Evolutionary conservation across 2,113 vertebrate species (phyloP).

Genomic region (Suncus etruscus): DNA sequence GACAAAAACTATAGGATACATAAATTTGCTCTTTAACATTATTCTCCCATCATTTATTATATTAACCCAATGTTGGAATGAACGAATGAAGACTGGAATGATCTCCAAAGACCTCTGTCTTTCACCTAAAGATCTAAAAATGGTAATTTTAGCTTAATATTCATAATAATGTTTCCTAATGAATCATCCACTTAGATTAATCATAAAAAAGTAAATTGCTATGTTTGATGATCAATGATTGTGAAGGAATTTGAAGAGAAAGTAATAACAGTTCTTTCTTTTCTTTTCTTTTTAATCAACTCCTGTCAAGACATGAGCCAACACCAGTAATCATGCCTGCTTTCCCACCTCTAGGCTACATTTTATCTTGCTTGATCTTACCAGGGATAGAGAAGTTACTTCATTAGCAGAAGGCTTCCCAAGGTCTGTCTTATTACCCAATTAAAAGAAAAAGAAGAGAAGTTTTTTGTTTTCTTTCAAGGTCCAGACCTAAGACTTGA

Average conservation of each 20-base stretch:
- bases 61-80: not conserved
- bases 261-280: not conserved
- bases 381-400: not conserved
- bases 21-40: not conserved
- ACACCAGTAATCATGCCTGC: not conserved
- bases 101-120: not conserved
- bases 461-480: not conserved
- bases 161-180: not conserved
- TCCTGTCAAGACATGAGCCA: not conserved
- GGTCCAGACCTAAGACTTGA: not conserved
- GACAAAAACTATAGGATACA: not conserved
- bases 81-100: not conserved
- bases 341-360: not conserved
- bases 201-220: not conserved
- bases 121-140: not conserved
- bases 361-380: not conserved
- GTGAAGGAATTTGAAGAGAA: constrained; percentile 6
- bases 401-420: not conserved
- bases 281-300: not conserved
- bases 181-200: constrained; percentile 1
- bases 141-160: not conserved
- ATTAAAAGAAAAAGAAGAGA: not conserved
- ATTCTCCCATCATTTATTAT: not conserved
- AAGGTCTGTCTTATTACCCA: not conserved
- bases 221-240: not conserved